A percentile compares a stretch with the other conserved stretches of the same genome.
Conservation (phyloP, 1,140 invertebrate genomes). For the Calycopis cecrops region DNA sequence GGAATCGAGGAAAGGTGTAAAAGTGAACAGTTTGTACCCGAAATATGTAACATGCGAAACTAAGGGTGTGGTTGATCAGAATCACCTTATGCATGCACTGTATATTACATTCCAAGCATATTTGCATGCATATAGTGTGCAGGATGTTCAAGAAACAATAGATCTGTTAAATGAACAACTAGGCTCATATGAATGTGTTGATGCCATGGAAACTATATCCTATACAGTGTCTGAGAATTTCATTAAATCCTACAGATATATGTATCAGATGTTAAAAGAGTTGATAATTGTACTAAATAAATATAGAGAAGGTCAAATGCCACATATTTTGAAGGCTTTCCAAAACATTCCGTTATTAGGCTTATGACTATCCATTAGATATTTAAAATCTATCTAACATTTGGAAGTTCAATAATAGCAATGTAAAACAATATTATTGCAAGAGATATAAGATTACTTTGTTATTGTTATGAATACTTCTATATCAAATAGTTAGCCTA, state of each 20-base stretch:
- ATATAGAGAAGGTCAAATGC: slow-evolving; percentile 26
- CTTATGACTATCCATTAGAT: slow-evolving; percentile 17
- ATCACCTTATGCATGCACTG: slow-evolving; percentile 32
- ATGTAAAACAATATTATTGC: too few relatives aligned
- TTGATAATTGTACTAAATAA: slow-evolving; percentile 32
- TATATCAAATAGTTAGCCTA: too few relatives aligned
- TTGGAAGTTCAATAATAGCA: too few relatives aligned
- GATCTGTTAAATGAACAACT: slow-evolving; percentile 37
- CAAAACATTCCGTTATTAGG: slow-evolving; percentile 35
- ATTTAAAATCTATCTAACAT: background rate
- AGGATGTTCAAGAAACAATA: slow-evolving; percentile 40
- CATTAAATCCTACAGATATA: slow-evolving; percentile 42
- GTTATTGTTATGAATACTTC: too few relatives aligned
- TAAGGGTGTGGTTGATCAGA: slow-evolving; percentile 21
- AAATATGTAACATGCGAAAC: slow-evolving; percentile 17
- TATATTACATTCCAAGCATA: slow-evolving; percentile 46
- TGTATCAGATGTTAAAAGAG: slow-evolving; percentile 38
- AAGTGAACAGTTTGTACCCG: slow-evolving; percentile 14
- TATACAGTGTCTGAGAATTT: slow-evolving; percentile 40
- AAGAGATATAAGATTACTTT: too few relatives aligned
- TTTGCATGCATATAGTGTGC: slow-evolving; percentile 46
- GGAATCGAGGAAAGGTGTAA: slow-evolving; percentile 10
- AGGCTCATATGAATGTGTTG: slow-evolving; percentile 14
- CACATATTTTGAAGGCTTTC: slow-evolving; percentile 36
- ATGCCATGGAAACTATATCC: slow-evolving; percentile 21